These are phyloP conservation scores for Grus americana DNA, from an alignment of 2,113 vertebrate species.

Conservation along the genomic window DNA sequence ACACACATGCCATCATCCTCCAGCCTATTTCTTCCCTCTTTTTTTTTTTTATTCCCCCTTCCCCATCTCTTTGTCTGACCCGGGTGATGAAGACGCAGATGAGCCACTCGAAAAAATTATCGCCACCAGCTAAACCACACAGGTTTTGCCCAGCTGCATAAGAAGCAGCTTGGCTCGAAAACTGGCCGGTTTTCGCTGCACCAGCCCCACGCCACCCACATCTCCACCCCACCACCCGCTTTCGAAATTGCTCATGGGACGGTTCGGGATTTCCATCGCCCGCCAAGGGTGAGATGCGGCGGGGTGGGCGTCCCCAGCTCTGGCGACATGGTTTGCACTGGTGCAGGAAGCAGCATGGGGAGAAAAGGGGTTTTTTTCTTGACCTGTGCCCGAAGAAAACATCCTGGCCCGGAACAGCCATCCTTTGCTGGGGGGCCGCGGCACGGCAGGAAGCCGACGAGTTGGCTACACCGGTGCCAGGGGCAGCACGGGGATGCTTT, in stretches of 20 bases:
- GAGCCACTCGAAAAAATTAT: background rate
- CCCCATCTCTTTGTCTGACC: background rate
- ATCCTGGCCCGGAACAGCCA: background rate
- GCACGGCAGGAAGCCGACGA: background rate
- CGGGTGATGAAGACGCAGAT: accelerated
- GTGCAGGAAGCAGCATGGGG: accelerated
- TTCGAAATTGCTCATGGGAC: background rate
- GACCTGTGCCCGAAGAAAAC: background rate
- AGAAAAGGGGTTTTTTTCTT: background rate
- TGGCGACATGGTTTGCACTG: accelerated
- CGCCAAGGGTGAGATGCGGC: accelerated
- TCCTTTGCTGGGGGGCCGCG: background rate
- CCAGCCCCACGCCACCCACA: background rate
- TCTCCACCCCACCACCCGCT: background rate
- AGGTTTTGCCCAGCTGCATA: background rate
- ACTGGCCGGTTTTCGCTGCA: accelerated
- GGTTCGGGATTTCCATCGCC: background rate
- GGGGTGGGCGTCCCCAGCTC: background rate
- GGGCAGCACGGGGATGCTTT: background rate
- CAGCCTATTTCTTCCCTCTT: background rate
- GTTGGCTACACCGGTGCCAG: background rate
- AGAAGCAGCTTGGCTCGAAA: background rate
- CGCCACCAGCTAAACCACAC: accelerated
- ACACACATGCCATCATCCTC: accelerated
- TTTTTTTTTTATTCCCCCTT: background rate